A percentile compares a stretch with the other conserved stretches of the same genome.
These are phyloP conservation scores for Holothuria glaberrima DNA, from an alignment of 35 echinoderm and acorn worm species.

Conservation along the genomic window DNA sequence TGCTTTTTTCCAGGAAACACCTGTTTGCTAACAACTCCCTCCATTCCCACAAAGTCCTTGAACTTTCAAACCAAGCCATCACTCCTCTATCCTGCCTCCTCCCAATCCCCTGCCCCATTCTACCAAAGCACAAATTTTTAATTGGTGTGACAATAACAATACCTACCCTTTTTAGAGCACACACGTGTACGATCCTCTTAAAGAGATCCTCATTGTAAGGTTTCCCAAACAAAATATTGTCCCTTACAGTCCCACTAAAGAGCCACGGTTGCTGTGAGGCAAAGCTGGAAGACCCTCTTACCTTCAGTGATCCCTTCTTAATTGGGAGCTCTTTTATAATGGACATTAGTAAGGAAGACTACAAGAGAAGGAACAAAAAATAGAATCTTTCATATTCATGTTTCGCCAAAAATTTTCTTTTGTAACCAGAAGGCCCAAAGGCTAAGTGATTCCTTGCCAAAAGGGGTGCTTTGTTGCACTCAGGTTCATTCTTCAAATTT, in stretches of 20 bases:
- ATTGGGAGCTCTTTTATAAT: slow-evolving; percentile 82
- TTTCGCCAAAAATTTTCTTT: too few relatives aligned
- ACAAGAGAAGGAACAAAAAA: background rate
- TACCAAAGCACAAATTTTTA: too few relatives aligned
- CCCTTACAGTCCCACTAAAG: slow-evolving; percentile 79
- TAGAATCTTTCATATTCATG: background rate
- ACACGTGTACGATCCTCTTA: slow-evolving; percentile 71
- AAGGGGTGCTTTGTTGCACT: too few relatives aligned
- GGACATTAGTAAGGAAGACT: slow-evolving; percentile 86
- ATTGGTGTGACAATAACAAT: background rate
- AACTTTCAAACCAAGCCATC: too few relatives aligned
- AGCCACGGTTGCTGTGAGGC: slow-evolving; percentile 89
- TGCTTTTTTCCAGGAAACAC: too few relatives aligned
- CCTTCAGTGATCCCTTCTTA: slow-evolving; percentile 55
- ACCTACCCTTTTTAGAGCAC: slow-evolving; percentile 83
- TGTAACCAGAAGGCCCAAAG: too few relatives aligned
- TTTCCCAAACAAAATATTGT: slow-evolving; percentile 90
- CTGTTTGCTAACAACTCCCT: too few relatives aligned
- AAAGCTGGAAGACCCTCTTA: slow-evolving; percentile 62
- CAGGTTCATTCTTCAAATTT: too few relatives aligned
- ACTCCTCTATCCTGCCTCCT: too few relatives aligned
- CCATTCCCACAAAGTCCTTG: too few relatives aligned
- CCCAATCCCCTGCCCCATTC: too few relatives aligned
- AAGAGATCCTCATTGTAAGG: slow-evolving; percentile 65
- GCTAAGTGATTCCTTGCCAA: too few relatives aligned